Base-by-base conservation (phyloP, 2,888 invertebrate genomes). In the Thymelicus lineola region DNA sequence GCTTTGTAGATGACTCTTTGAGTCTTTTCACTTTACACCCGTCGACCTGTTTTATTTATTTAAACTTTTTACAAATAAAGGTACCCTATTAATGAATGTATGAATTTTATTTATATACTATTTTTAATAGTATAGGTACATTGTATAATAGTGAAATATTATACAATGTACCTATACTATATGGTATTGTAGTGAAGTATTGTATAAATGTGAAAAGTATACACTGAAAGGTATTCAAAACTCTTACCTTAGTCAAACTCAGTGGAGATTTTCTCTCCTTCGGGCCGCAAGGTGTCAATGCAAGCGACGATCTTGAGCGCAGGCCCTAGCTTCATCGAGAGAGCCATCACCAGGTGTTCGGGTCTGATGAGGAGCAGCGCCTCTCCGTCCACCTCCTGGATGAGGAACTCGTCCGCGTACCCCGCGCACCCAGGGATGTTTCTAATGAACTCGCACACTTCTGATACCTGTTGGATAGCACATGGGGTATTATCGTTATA, bases 351-450 rank as follows among this genome's bases (percentile, higher is more conserved):
- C 42, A 99, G 94, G 89, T 99, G 99, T 82, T 98, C 98, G 76
- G 98, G 98, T 81, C 98, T 97, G 65, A 99, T 95, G 66, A 99
- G 93, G 91, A 99, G 95, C 72, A 99, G 90, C 0, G 99, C 99
- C 83, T 98, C 98, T 0, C 99, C 99, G 82, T 99, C 99, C 78
- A 99, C 98, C 89, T 99, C 99, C 89, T 99, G 98, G 81, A 97
- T 96, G 12, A 97, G 96, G 91, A 99, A 99, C 85, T 98, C 98
- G 82, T 98, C 98, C 0, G 98, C 98, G 84, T 98, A 98, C 77
- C 97, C 97, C 9, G 96, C 96, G 86, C 98, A 98, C 0, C 98
- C 99, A 0, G 98, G 98, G 71, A 99, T 94, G 78, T 96, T 96
- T 76, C 97, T 95, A 79, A 99, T 98, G 82, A 99, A 97, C 57